phyloP scores from a whole-genome alignment of 1,140 invertebrate genomes.

The Conus ventricosus region DNA sequence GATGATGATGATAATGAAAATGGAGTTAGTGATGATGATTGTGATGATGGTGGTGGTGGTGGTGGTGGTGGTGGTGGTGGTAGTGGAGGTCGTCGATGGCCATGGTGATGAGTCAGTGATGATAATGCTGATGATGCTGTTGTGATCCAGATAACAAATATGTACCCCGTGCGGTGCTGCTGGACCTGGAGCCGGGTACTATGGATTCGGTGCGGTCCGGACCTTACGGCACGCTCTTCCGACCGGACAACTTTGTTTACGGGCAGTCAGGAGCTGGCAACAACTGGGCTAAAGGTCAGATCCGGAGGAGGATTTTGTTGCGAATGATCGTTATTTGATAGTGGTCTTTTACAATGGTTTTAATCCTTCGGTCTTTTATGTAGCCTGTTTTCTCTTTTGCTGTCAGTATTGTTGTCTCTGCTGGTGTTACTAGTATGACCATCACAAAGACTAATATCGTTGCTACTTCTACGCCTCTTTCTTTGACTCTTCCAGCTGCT shows the following conservation, averaged over 20 bases:
- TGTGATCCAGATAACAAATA: conserved; percentile 82
- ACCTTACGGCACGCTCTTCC: conserved; percentile 87
- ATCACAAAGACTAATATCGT: too few relatives aligned
- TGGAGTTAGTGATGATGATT: background rate
- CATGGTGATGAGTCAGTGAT: too few relatives aligned
- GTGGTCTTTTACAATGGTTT: too few relatives aligned
- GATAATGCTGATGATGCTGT: too few relatives aligned
- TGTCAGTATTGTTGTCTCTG: too few relatives aligned
- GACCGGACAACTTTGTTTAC: conserved; percentile 85
- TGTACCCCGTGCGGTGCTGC: conserved; percentile 91
- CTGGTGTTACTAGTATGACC: too few relatives aligned
- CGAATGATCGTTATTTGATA: too few relatives aligned
- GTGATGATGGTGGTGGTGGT: background rate
- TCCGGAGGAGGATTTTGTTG: background rate
- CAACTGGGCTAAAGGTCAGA: conserved; percentile 90
- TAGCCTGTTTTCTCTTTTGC: too few relatives aligned
- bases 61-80: background rate
- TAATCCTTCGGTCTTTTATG: too few relatives aligned
- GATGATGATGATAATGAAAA: background rate
- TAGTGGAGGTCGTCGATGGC: too few relatives aligned
- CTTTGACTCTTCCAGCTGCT: too few relatives aligned
- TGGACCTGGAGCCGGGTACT: conserved; percentile 95
- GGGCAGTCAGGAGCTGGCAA: conserved; percentile 83
- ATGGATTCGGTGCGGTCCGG: conserved; percentile 95
- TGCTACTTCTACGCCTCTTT: too few relatives aligned